A percentile compares a stretch with the other conserved stretches of the same genome.
These are phyloP conservation scores for Nothobranchius furzeri DNA, from an alignment of 2,113 vertebrate genomes.

Conservation along the genomic window DNA sequence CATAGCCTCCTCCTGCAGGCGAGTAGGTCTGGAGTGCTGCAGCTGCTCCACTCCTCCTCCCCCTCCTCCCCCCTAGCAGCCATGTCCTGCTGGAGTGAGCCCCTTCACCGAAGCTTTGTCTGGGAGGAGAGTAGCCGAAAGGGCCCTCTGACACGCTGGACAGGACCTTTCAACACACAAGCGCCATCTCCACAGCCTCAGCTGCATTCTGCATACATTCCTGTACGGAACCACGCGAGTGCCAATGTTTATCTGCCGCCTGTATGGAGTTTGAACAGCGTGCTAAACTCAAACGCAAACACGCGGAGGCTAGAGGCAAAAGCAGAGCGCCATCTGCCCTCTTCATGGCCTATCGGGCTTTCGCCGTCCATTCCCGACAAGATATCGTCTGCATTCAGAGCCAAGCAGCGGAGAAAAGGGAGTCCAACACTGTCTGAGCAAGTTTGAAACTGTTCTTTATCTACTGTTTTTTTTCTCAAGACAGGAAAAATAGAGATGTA, in stretches of 20 bases:
- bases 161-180: constrained; percentile 75
- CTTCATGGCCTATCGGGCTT: constrained; percentile 69
- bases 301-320: constrained; percentile 56
- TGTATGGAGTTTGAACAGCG: constrained; percentile 72
- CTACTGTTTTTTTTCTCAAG: constrained; percentile 47
- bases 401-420: constrained; percentile 51
- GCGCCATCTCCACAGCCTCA: constrained; percentile 62
- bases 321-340: constrained; percentile 69
- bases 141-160: constrained; percentile 78
- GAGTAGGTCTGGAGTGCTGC: constrained; percentile 66
- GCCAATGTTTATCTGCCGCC: constrained; percentile 74
- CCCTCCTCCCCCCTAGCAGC: constrained; percentile 58
- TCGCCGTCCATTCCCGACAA: constrained; percentile 55
- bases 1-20: constrained; percentile 75
- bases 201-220: constrained; percentile 34
- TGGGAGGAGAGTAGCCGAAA: constrained; percentile 77
- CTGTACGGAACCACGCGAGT: constrained; percentile 65
- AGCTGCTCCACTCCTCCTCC: constrained; percentile 42
- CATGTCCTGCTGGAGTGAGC: constrained; percentile 78
- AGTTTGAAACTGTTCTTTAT: constrained; percentile 76
- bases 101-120: constrained; percentile 78
- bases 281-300: constrained; percentile 82
- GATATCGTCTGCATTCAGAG: constrained; percentile 58
- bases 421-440: constrained; percentile 32
- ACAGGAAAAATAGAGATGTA: constrained; percentile 70